Evolutionary conservation across 2,113 vertebrate genomes (phyloP).

Genomic region (Zosterops pallidus): DNA sequence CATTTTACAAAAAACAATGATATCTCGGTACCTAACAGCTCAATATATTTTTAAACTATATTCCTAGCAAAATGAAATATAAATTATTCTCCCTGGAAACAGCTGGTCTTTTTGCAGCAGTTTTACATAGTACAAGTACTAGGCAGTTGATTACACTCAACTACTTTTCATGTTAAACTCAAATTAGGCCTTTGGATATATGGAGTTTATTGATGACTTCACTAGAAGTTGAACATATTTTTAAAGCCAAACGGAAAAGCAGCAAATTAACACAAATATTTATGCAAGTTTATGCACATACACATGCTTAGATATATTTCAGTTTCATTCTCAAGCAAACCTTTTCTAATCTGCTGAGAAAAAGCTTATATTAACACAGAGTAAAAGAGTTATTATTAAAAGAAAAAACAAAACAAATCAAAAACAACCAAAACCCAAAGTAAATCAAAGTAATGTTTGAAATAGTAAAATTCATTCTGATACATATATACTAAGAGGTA

Average conservation of each 20-base stretch:
- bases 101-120: neutral
- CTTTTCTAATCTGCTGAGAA: neutral
- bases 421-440: neutral
- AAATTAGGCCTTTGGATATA: neutral
- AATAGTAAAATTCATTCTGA: neutral
- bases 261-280: neutral
- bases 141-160: neutral
- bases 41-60: neutral
- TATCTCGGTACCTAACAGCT: neutral
- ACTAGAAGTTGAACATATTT: neutral
- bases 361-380: neutral
- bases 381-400: neutral
- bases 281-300: neutral
- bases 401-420: neutral
- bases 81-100: neutral
- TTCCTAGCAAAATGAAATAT: neutral
- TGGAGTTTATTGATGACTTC: neutral
- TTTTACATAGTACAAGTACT: neutral
- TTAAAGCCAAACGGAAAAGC: neutral
- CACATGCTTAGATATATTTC: neutral
- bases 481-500: rapidly evolving
- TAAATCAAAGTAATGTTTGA: neutral
- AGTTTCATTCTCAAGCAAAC: neutral
- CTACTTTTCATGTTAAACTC: neutral
- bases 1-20: neutral